Base-by-base conservation (phyloP, 1,140 invertebrate genomes). In the Diabrotica undecimpunctata region DNA sequence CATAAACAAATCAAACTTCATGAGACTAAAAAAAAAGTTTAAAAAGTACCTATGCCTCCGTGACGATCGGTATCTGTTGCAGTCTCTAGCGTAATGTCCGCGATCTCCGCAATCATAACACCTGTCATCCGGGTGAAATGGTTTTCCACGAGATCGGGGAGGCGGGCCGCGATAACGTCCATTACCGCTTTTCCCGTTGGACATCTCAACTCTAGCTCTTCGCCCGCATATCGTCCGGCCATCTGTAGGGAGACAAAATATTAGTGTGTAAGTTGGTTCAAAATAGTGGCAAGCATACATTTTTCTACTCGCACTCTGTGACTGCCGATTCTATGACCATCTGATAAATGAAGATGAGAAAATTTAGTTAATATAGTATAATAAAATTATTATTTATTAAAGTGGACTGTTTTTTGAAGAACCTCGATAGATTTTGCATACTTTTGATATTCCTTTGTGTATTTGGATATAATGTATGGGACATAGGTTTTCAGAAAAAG, bases 41-140 rank as follows among this genome's bases (percentile, higher is more conserved):
- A 36, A 60, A 68, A 70, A 61, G 80, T 84, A 85, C 86, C 83
- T 82, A 70, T 82, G 79, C 65, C 81, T 74, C 25, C 80, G 75
- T 65, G 79, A 75, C 58, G 81, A 76, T 66, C 85, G 83, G 69
- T 88, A 86, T 66, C 87, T 83, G 35, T 86, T 86, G 75, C 94
- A 96, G 77, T 96, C 94, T 69, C 94, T 84, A 54, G 94, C 94
- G 81, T 95, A 96, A 75, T 97, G 94, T 5, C 94, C 94, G 55
- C 91, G 82, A 70, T 93, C 91, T 7, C 94, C 93, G 81, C 95
- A 96, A 74, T 96, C 94, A 79, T 96, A 96, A 79, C 94, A 96
- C 61, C 90, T 86, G 79, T 95, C 92, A 73, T 93, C 89, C 0
- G 91, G 90, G 74, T 91, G 86, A 74, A 91, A 93, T 5, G 87